phyloP scores from a whole-genome alignment of 2,888 invertebrate species.

The Stomorhina lunata region DNA sequence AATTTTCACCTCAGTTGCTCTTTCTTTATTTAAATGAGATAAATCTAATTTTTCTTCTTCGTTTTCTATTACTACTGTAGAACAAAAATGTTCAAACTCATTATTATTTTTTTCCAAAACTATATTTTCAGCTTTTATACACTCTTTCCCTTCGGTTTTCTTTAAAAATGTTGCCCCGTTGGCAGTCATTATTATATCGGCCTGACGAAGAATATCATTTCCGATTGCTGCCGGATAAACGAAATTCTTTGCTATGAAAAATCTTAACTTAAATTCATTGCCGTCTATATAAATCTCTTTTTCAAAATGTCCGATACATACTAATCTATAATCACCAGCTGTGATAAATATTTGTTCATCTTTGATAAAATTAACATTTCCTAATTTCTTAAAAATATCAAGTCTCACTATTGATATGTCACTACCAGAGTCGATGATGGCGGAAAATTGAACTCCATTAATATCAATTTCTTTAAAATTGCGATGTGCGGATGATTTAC shows the following conservation, averaged over 20 bases:
- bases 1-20: no score
- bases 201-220: not conserved
- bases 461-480: no score
- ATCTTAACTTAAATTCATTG: not conserved
- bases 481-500: no score
- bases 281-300: not conserved
- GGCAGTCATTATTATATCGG: not conserved
- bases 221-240: not conserved
- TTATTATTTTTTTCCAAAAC: no score
- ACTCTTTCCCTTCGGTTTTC: no score
- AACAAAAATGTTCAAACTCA: no score
- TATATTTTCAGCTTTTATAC: no score
- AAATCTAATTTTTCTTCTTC: no score
- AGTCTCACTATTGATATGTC: not conserved
- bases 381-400: not conserved
- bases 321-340: not conserved
- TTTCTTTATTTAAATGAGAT: no score
- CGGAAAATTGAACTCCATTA: not conserved
- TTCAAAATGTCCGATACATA: not conserved
- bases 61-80: no score
- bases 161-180: not conserved
- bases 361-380: not conserved
- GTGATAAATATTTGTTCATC: not conserved
- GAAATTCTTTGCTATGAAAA: not conserved
- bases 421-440: not conserved